Base-by-base conservation (phyloP, 1,140 invertebrate genomes). In the Polyergus mexicanus region DNA sequence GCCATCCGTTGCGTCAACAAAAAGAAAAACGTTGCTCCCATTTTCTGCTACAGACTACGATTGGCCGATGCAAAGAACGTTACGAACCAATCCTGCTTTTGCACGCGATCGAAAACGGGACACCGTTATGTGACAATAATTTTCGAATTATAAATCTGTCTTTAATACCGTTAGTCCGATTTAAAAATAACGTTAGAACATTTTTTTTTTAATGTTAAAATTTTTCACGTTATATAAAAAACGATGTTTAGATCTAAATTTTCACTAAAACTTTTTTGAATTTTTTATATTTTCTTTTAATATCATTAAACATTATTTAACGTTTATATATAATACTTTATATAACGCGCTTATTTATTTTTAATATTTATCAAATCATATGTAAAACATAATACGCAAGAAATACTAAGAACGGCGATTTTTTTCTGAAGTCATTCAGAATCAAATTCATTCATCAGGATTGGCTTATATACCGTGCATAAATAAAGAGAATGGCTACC, bases 11-110 rank as follows among this genome's bases (percentile, higher is more conserved):
- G 85, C 86, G 88, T 90, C 88, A 90, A 91, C 83, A 87, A 92
- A 92, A 91, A 92, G 89, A 92, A 92, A 91, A 92, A 68, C 87
- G 91, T 89, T 71, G 89, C 89, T 81, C 56, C 78, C 74, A 86
- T 90, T 80, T 89, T 85, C 76, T 89, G 89, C 85, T 88, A 86
- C 88, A 80, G 25, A 28, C 56, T 77, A 65, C 69, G 86, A 90
- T 90, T 90, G 89, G 88, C 85, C 71, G 63, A 76, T 56, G 60
- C 72, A 54, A 62, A 66, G 13, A 58, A 86, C 54, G 85, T 54
- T 65, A 69, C 68, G 54, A 38, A 83, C 85, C 80, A 89, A 90
- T 89, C 58, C 60, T 60, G 78, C 13, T 72, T 72, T 58, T 44
- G 65, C 68, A 60, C 78, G 78, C 78, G 77, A 83, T 74, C 54